Evolutionary conservation across 2,113 vertebrate species (phyloP).

Genomic region (Anser cygnoides): DNA sequence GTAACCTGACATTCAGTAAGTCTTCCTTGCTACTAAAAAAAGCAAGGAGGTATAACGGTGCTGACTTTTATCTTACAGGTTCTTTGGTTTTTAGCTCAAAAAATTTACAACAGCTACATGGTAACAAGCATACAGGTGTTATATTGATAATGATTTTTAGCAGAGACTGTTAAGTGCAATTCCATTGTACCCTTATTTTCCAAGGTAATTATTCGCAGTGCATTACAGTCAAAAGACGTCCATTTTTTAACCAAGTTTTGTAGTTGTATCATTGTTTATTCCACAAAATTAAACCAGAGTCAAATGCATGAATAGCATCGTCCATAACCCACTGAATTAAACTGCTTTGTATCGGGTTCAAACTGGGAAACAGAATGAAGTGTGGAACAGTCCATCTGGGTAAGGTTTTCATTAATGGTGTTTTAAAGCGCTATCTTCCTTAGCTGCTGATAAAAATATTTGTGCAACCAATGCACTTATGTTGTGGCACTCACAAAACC

Average conservation of each 20-base stretch:
- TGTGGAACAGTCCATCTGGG: neutral
- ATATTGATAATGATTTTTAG: neutral
- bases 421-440: neutral
- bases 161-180: neutral
- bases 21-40: neutral
- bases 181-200: neutral
- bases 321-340: neutral
- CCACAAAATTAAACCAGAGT: neutral
- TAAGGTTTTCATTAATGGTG: neutral
- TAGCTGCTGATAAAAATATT: neutral
- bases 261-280: neutral
- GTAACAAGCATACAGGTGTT: neutral
- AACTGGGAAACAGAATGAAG: neutral
- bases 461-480: neutral
- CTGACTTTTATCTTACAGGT: neutral
- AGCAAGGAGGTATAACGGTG: neutral
- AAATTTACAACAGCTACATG: neutral
- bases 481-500: neutral
- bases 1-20: neutral
- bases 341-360: neutral
- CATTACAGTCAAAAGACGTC: neutral
- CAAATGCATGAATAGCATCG: neutral
- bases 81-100: neutral
- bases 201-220: neutral
- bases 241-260: neutral